Evolutionary conservation across 2,797 vertebrate species (phyloP), one percentile per base, ranked within the genome.

Genomic region (Kryptopterus vitreolus): DNA sequence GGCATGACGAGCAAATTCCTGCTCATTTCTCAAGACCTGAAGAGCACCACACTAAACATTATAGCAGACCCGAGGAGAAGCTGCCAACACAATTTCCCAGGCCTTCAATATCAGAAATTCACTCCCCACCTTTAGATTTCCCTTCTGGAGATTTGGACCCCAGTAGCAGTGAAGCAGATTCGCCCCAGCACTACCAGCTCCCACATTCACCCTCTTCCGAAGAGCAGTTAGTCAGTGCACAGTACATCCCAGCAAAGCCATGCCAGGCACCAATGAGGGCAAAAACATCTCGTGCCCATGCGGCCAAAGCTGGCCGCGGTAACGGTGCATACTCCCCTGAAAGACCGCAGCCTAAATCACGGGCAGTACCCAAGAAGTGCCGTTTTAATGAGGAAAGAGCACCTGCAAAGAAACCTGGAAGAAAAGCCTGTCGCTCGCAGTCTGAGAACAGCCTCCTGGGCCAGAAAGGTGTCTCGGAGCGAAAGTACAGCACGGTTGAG

Each of bases 401-500:
- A 2, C 81, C 82, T 10, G 80, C 82, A n/a, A 91, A 91, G 78
- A 95, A 93, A 79, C 84, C 86, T 2, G 92, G 92, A 0, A 91
- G 92, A 62, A 95, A 93, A 82, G 92, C 95, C 0, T 92, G 93
- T 57, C 91, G 95, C 48, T 95, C 95, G 0, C 94, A 96, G 85
- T 96, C 95, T 0, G 95, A 96, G 85, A 96, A 94, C 85, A 96
- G 95, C 83, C 90, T 95, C 15, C 86, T 94, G 85, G 91, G 92
- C 68, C 89, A 90, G 75, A 89, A 91, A 0, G 84, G 89, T 1
- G 88, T 85, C 0, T 83, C 86, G 0, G 92, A 93, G 9, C 89
- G 91, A 33, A 95, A 94, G 82, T 94, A 92, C 81, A 95, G 91
- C 58, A 94, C 93, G 0, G 92, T 94, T 0, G 95, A 94, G 31